phyloP scores from a whole-genome alignment of 1,140 invertebrate species.

The Adoxophyes honmai region DNA sequence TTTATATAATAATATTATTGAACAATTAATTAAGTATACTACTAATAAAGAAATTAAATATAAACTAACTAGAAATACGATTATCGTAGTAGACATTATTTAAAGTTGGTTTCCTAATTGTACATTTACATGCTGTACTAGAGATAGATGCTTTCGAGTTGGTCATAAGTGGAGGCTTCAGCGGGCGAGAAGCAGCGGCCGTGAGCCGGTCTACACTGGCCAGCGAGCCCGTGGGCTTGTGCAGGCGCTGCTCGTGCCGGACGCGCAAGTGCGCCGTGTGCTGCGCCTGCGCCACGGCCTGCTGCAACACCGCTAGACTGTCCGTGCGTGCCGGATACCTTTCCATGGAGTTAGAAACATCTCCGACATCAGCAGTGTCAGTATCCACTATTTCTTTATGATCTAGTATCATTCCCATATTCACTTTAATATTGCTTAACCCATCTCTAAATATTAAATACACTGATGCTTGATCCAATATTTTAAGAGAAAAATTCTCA shows the following conservation, averaged over 20 bases:
- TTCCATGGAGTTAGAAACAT: constrained; percentile 48
- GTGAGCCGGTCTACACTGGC: constrained; percentile 44
- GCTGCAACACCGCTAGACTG: constrained; percentile 52
- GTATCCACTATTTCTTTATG: constrained; percentile 63
- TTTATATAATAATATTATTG: no score
- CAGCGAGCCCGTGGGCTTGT: constrained; percentile 23
- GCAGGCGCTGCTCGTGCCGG: constrained; percentile 41
- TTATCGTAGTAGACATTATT: constrained; percentile 49
- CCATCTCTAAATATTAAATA: constrained; percentile 62
- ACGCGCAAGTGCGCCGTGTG: constrained; percentile 34
- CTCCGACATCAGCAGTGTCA: constrained; percentile 55
- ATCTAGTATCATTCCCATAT: constrained; percentile 66
- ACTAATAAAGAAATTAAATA: no score
- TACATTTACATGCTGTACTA: constrained; percentile 25
- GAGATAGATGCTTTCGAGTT: neutral
- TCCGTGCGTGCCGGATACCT: constrained; percentile 53
- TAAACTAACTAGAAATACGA: constrained; percentile 7
- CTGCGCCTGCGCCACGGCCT: constrained; percentile 46
- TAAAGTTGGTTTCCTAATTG: constrained; percentile 33
- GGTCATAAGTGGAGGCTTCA: no score
- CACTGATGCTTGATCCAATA: constrained; percentile 58
- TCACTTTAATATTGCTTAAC: constrained; percentile 53
- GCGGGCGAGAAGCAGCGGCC: constrained; percentile 26
- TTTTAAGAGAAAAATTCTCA: constrained; percentile 26
- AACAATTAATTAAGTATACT: no score